phyloP scores from a whole-genome alignment of 1,140 invertebrate genomes.

The Contarinia nasturtii region DNA sequence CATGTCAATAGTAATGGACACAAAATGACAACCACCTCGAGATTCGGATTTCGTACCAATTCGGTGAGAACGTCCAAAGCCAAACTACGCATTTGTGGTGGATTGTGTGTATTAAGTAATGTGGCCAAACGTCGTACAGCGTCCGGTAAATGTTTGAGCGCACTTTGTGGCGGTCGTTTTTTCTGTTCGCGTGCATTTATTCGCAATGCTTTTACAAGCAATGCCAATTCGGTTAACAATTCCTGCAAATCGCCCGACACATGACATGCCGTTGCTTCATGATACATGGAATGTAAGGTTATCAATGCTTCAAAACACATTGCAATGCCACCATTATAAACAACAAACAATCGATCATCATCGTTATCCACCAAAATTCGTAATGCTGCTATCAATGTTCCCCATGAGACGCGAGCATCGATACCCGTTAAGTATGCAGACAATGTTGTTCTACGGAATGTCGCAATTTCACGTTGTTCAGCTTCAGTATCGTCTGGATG shows the following conservation, averaged over 20 bases:
- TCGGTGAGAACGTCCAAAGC: constrained; percentile 71
- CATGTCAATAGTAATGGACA: constrained; percentile 70
- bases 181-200: constrained; percentile 13
- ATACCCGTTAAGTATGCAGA: constrained; percentile 56
- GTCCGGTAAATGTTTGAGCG: constrained; percentile 66
- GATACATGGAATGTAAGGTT: constrained; percentile 82
- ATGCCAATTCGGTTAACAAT: constrained; percentile 45
- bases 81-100: constrained; percentile 60
- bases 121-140: constrained; percentile 67
- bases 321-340: constrained; percentile 71
- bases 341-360: constrained; percentile 71
- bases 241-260: constrained; percentile 66
- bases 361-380: constrained; percentile 71
- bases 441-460: constrained; percentile 63
- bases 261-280: constrained; percentile 80
- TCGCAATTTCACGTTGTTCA: constrained; percentile 59
- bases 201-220: constrained; percentile 16
- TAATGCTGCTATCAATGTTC: constrained; percentile 73
- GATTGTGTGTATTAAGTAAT: constrained; percentile 75
- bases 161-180: constrained; percentile 5
- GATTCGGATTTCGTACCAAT: constrained; percentile 62
- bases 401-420: constrained; percentile 30
- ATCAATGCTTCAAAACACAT: constrained; percentile 80
- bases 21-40: constrained; percentile 59
- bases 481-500: constrained; percentile 57